Conservation (phyloP, 2,797 vertebrate genomes). For the Corythornis leucogaster region DNA sequence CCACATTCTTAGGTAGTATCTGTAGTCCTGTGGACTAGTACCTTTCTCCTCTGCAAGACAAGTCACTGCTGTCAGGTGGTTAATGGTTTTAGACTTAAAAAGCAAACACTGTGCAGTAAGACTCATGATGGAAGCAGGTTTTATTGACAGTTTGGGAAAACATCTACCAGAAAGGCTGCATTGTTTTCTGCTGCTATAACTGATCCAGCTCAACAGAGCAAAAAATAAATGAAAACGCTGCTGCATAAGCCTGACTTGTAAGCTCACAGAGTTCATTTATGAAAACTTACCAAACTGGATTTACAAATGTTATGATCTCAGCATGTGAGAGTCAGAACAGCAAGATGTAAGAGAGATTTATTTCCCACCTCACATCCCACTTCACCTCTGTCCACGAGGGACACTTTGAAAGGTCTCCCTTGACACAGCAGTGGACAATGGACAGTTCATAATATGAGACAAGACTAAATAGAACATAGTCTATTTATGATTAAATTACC, state of each 20-base stretch:
- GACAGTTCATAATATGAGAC: neutral
- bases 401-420: neutral
- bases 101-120: neutral
- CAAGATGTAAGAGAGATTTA: neutral
- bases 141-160: neutral
- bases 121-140: neutral
- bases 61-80: neutral
- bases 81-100: neutral
- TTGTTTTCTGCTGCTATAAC: neutral
- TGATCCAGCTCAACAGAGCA: neutral
- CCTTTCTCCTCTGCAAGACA: constrained; percentile 85
- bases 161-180: neutral
- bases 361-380: neutral
- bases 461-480: neutral
- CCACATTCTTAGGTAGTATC: constrained; percentile 95
- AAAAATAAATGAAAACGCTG: neutral
- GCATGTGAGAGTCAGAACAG: neutral
- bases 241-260: neutral
- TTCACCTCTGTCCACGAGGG: neutral
- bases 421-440: neutral
- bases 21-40: constrained; percentile 89
- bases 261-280: too few species aligned
- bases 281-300: neutral
- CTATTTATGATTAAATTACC: constrained; percentile 59
- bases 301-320: neutral